Evolutionary conservation across 2,888 invertebrate genomes (phyloP), one percentile per base, ranked within the genome.

Genomic region (Agrochola macilenta): DNA sequence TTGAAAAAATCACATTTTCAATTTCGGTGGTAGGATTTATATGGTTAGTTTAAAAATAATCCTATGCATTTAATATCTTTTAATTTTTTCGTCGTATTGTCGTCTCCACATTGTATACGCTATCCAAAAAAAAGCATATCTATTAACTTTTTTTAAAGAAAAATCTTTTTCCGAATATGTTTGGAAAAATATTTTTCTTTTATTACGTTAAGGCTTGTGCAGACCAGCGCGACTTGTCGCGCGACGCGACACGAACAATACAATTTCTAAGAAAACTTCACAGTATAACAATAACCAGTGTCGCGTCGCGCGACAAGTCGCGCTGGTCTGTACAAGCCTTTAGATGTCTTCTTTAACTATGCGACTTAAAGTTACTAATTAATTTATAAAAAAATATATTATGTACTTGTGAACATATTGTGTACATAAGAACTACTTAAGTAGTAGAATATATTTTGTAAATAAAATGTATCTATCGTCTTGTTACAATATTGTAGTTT

Each of bases 401-500:
- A 35, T 35, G 9, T 12, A 0, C 0, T 60, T 30, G 11, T 39
- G 2, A 39, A 54, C 23, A 26, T n/a, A 23, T 1, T 39, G 26
- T 39, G 8, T 17, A 1, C 26, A 3, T 7, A 39, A 46, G 9
- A 54, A n/a, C 30, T 14, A 46, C 30, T 9, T 23, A 52, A 20
- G 17, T 9, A 30, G 9, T 20, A 23, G 35, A 54, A 23, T 17
- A n/a, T 43, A 1, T 68, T 52, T 69, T 52, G 4, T 68, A 14
- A 69, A 78, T 77, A 43, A 54, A 78, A 54, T 14, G 0, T 14
- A 17, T 35, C 1, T 52, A 46, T 54, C 23, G 14, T 46, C 26
- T 46, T 69, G 43, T 79, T 61, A 46, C 0, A 43, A 30, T 49
- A n/a, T 30, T 54, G n/a, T n/a, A n/a, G n/a, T 75, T 76, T 61